These are phyloP conservation scores for Homalodisca vitripennis DNA, from an alignment of 1,140 invertebrate genomes.

Conservation along the genomic window DNA sequence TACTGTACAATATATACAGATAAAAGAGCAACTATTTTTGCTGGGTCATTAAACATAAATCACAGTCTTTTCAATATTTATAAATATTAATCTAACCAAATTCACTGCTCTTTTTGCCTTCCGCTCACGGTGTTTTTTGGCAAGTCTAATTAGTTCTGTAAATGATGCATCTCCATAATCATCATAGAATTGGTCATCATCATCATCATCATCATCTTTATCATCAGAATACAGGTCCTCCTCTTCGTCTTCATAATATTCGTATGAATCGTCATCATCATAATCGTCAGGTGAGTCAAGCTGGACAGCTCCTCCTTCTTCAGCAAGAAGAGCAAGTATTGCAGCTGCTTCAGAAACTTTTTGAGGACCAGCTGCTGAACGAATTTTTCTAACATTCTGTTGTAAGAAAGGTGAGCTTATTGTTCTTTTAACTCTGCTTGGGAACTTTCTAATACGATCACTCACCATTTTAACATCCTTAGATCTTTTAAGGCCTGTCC, in stretches of 20 bases:
- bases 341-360: conserved; percentile 1
- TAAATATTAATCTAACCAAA: no score
- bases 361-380: background rate
- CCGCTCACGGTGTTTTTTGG: background rate
- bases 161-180: background rate
- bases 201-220: background rate
- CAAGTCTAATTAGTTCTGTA: background rate
- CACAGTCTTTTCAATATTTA: conserved; percentile 1
- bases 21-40: background rate
- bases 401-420: background rate
- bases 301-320: background rate
- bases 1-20: background rate
- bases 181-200: background rate
- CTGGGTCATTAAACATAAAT: background rate
- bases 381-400: background rate
- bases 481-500: background rate
- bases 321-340: conserved; percentile 7
- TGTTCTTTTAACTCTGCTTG: background rate
- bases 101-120: background rate
- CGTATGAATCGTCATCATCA: background rate
- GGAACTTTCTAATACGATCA: background rate
- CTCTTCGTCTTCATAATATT: conserved; percentile 7
- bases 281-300: background rate
- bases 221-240: conserved; percentile 19
- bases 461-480: background rate